phyloP scores from a whole-genome alignment of 2,888 invertebrate species.

The Sussaba pulchella region DNA sequence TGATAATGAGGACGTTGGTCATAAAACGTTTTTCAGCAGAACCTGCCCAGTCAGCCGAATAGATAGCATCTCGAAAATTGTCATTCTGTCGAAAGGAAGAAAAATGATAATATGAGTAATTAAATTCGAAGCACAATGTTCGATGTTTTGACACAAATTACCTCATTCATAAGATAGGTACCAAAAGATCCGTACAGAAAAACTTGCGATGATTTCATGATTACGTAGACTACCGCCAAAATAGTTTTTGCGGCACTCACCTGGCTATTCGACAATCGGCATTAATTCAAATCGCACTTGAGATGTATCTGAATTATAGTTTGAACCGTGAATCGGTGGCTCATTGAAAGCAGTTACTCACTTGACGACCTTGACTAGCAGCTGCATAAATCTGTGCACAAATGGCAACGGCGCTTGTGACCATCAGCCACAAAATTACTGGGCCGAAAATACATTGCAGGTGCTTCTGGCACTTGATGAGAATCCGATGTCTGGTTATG shows the following conservation, averaged over 20 bases:
- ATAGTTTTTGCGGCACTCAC: constrained; percentile 28
- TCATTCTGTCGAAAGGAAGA: constrained; percentile 51
- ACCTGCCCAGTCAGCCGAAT: constrained; percentile 56
- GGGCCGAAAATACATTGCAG: constrained; percentile 62
- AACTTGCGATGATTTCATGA: constrained; percentile 59
- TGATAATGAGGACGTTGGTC: constrained; percentile 57
- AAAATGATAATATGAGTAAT: background rate
- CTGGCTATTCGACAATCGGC: constrained; percentile 3
- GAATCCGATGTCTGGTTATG: constrained; percentile 43
- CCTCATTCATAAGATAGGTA: constrained; percentile 53
- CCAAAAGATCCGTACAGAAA: constrained; percentile 60
- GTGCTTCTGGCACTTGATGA: constrained; percentile 48
- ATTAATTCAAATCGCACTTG: background rate
- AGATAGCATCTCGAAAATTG: constrained; percentile 49
- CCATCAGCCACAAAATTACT: constrained; percentile 55
- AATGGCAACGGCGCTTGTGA: constrained; percentile 48
- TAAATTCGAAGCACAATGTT: too few relatives aligned
- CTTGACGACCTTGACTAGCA: constrained; percentile 61
- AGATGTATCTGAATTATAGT: background rate
- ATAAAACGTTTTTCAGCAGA: constrained; percentile 52
- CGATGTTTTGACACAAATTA: too few relatives aligned
- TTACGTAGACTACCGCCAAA: constrained; percentile 40
- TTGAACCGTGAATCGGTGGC: background rate
- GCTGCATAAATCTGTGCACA: constrained; percentile 62
- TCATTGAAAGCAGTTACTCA: too few relatives aligned